Evolutionary conservation across 2,113 vertebrate genomes (phyloP), one percentile per base, ranked within the genome.

Genomic region (Psilopsiagon aymara): DNA sequence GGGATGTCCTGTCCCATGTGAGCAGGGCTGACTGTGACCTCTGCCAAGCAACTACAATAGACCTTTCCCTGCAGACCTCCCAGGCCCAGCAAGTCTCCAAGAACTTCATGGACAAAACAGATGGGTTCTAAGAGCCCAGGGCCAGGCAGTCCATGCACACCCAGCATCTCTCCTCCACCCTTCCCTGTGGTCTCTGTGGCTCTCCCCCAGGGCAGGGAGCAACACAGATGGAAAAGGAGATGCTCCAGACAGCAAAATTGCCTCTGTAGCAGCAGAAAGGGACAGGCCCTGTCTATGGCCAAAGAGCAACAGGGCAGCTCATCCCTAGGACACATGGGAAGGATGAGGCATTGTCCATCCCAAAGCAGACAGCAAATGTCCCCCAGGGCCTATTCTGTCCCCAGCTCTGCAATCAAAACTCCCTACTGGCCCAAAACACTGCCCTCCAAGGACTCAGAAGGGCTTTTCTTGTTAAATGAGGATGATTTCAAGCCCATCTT

Each of bases 181-280:
- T 13, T 33, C 55, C 27, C 37, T 13, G 21, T 11, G 52, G 16
- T 10, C 60, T 21, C 35, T 15, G 18, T 3, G 33, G 13, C 6
- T 21, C 55, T 60, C 8, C 35, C 17, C 49, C 5, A 1, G 25
- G 21, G 13, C 31, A 43, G 14, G 41, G 35, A 5, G 2, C 4
- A 17, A 76, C 62, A 25, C 46, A 9, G 11, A 52, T 49, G 31
- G 14, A 19, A 37, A 17, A 20, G 51, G 13, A 64, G 33, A 68
- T 7, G 21, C 39, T 39, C 5, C 19, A 1, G 1, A 16, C 0
- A 1, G 52, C 19, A 43, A 24, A 68, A 28, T 31, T 10, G 20
- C 39, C 10, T 3, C 7, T 35, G 46, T 2, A 5, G 49, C 23
- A 29, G 44, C 49, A 59, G 37, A 19, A 57, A 35, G 44, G 52